Conservation (phyloP, 2,113 vertebrate genomes). For the Eulacestoma nigropectus region DNA sequence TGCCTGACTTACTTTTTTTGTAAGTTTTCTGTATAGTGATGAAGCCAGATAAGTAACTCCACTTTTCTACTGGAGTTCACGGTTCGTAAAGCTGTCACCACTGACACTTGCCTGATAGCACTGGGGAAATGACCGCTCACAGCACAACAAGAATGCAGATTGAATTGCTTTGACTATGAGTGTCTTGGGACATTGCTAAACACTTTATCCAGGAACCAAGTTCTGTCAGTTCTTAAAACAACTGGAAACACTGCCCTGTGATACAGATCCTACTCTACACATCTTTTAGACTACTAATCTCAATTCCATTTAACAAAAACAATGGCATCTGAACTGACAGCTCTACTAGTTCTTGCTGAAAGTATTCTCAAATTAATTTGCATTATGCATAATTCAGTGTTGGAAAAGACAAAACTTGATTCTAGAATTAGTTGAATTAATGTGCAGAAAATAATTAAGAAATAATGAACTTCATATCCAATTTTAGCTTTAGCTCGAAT, state of each 20-base stretch:
- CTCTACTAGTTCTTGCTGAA: not conserved
- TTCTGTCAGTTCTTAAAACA: slow-evolving; percentile 10
- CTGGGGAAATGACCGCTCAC: slow-evolving; percentile 24
- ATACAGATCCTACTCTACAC: not conserved
- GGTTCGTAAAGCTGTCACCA: slow-evolving; percentile 41
- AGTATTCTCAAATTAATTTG: not conserved
- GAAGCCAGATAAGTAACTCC: slow-evolving; percentile 23
- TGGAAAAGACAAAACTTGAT: not conserved
- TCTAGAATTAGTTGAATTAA: not conserved
- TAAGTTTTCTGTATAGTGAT: not conserved
- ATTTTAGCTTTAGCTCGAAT: not conserved
- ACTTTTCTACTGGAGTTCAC: not conserved
- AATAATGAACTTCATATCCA: not conserved
- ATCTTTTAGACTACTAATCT: not conserved
- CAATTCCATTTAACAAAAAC: not conserved
- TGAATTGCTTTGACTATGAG: slow-evolving; percentile 36
- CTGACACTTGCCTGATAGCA: slow-evolving; percentile 20
- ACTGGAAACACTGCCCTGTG: not conserved
- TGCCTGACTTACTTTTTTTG: not conserved
- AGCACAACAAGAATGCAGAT: slow-evolving; percentile 44
- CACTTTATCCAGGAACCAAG: slow-evolving; percentile 4
- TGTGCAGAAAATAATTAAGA: not conserved
- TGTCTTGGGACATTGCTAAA: slow-evolving; percentile 48
- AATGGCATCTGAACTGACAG: not conserved
- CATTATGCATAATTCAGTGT: not conserved